phyloP scores from a whole-genome alignment of 2,113 vertebrate species.

The Ctenomys sociabilis region DNA sequence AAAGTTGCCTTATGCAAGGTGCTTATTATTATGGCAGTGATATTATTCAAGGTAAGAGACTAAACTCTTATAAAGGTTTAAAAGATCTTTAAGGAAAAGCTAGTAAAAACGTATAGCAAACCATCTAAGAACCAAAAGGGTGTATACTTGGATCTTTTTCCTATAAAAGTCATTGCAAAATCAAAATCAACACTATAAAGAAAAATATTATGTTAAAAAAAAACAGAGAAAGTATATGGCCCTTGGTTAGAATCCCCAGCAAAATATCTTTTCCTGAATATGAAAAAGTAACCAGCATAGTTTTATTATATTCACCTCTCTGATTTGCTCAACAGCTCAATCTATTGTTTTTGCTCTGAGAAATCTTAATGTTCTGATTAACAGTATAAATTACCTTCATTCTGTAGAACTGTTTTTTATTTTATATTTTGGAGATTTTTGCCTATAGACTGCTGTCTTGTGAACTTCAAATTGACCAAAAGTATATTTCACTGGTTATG shows the following conservation, averaged over 20 bases:
- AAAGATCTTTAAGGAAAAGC: conserved; percentile 6
- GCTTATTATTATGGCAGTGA: not conserved
- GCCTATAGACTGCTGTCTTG: not conserved
- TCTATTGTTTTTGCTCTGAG: conserved; percentile 2
- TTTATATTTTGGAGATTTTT: conserved; percentile 12
- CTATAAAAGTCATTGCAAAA: conserved; percentile 61
- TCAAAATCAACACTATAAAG: conserved; percentile 61
- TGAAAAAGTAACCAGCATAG: conserved; percentile 54
- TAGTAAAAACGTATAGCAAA: conserved; percentile 47
- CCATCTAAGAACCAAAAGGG: not conserved
- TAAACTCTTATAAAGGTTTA: not conserved
- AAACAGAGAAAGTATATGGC: not conserved
- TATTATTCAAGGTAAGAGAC: conserved; percentile 16
- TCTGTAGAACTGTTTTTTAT: not conserved
- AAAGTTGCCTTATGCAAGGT: not conserved
- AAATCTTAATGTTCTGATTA: conserved; percentile 53
- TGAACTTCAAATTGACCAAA: not conserved
- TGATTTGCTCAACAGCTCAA: conserved; percentile 31
- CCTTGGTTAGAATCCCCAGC: conserved; percentile 10
- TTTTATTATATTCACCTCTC: not conserved
- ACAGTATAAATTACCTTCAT: conserved; percentile 22
- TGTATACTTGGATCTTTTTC: conserved; percentile 13
- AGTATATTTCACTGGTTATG: conserved; percentile 38
- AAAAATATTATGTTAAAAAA: conserved; percentile 40
- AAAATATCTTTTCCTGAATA: conserved; percentile 3